These are phyloP conservation scores for Anhinga rufa DNA, from an alignment of 2,113 vertebrate species.

Conservation along the genomic window DNA sequence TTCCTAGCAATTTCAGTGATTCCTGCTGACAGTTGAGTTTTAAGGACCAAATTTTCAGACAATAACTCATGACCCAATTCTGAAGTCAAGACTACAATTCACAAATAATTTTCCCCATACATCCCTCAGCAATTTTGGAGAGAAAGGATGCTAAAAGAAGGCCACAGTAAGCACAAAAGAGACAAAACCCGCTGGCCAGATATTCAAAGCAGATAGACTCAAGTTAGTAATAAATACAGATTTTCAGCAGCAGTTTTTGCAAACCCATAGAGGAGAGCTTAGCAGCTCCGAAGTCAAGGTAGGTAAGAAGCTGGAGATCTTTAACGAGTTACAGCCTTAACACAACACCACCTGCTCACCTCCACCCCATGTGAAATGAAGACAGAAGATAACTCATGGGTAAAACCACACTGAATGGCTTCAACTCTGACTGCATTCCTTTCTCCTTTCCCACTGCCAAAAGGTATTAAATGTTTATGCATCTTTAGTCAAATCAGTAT, in stretches of 20 bases:
- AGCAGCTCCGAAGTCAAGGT: background rate
- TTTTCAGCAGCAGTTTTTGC: background rate
- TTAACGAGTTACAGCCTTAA: background rate
- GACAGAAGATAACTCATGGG: background rate
- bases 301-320: background rate
- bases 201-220: background rate
- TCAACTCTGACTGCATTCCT: background rate
- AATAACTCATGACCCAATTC: constrained; percentile 3
- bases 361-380: background rate
- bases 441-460: background rate
- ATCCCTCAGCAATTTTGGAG: background rate
- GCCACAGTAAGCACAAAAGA: background rate
- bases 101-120: background rate
- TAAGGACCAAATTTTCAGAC: background rate
- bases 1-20: background rate
- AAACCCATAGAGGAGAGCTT: background rate
- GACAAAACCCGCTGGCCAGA: background rate
- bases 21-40: constrained; percentile 7
- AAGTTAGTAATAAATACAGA: background rate
- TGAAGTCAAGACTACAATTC: background rate
- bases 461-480: background rate
- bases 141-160: background rate
- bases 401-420: background rate
- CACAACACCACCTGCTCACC: background rate
- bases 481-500: background rate